phyloP scores from a whole-genome alignment of 2,888 invertebrate genomes.

The Tyria jacobaeae region DNA sequence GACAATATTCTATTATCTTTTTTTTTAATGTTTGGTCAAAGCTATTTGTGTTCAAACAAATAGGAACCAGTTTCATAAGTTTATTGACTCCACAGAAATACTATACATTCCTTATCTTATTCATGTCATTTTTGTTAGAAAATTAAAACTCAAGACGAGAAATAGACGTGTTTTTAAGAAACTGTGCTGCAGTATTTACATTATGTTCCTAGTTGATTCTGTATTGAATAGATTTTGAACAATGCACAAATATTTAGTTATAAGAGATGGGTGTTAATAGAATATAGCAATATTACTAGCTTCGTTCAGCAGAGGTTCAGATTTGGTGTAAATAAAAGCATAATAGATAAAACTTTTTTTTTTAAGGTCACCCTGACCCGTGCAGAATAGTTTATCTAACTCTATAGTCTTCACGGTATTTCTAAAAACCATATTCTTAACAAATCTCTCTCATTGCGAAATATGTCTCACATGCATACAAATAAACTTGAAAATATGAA shows the following conservation, averaged over 20 bases:
- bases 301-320: too few species aligned
- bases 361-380: too few species aligned
- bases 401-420: too few species aligned
- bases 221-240: neutral
- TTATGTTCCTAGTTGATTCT: neutral
- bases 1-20: slow-evolving; percentile 47
- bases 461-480: too few species aligned
- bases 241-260: neutral
- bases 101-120: slow-evolving; percentile 61
- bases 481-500: too few species aligned
- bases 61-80: slow-evolving; percentile 79
- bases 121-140: slow-evolving; percentile 58
- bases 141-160: slow-evolving; percentile 51
- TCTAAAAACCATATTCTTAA: too few species aligned
- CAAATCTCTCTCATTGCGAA: too few species aligned
- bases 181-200: slow-evolving; percentile 12
- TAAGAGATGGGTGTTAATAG: too few species aligned
- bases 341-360: too few species aligned
- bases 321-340: too few species aligned
- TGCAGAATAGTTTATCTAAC: too few species aligned
- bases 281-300: too few species aligned
- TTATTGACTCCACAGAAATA: slow-evolving; percentile 82
- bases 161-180: slow-evolving; percentile 31
- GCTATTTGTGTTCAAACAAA: slow-evolving; percentile 81
- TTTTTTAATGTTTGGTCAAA: slow-evolving; percentile 66